phyloP scores from a whole-genome alignment of 1,140 invertebrate genomes.

The Lethocerus indicus region DNA sequence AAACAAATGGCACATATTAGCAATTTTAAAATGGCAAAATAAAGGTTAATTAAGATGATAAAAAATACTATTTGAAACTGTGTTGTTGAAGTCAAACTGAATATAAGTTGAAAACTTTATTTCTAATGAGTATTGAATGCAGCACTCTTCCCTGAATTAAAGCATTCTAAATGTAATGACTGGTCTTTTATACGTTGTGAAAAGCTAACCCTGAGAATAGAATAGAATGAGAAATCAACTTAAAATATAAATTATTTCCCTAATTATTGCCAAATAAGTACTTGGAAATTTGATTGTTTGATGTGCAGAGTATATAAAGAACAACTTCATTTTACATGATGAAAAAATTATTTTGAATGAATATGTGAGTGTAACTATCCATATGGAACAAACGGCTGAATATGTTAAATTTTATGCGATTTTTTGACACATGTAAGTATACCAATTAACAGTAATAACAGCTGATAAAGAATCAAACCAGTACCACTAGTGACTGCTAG shows the following conservation, averaged over 20 bases:
- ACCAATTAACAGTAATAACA: slow-evolving; percentile 44
- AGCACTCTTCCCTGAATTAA: too few relatives aligned
- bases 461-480: slow-evolving; percentile 44
- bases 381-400: neutral
- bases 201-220: too few relatives aligned
- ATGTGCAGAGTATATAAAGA: neutral
- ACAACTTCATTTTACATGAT: neutral
- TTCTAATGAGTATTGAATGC: too few relatives aligned
- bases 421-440: slow-evolving; percentile 37
- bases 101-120: too few relatives aligned
- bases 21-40: too few relatives aligned
- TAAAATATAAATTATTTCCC: neutral
- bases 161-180: too few relatives aligned
- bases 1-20: too few relatives aligned
- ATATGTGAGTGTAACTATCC: neutral
- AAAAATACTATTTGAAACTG: too few relatives aligned
- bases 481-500: slow-evolving; percentile 47
- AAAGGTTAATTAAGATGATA: too few relatives aligned
- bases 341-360: neutral
- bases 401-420: neutral
- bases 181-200: too few relatives aligned
- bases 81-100: too few relatives aligned
- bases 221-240: too few relatives aligned
- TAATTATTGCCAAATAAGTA: neutral
- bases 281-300: neutral